Conservation (phyloP, 2,797 vertebrate species). For the Cyprinella venusta region DNA sequence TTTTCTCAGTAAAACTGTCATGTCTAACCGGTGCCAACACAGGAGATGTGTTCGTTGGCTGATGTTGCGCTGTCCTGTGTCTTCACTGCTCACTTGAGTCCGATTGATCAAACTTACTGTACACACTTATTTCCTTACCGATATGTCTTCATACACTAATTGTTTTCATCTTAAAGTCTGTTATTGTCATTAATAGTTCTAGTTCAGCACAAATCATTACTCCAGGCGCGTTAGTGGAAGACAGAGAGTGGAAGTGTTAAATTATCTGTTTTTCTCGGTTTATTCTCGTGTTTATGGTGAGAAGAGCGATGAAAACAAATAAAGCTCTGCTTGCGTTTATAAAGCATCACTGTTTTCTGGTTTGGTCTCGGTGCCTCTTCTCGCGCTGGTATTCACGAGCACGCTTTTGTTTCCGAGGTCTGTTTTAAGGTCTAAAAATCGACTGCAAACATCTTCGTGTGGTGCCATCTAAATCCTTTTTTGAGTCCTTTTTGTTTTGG, state of each 20-base stretch:
- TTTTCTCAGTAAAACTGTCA: slow-evolving; percentile 34
- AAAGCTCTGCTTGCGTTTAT: not conserved
- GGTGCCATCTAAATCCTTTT: not conserved
- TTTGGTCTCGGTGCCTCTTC: slow-evolving; percentile 11
- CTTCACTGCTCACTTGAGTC: slow-evolving; percentile 20
- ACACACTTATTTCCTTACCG: not conserved
- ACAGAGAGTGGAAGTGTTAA: not conserved
- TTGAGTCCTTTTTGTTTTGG: not conserved
- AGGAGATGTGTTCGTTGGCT: not conserved
- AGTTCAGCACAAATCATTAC: slow-evolving; percentile 7
- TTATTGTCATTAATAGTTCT: not conserved
- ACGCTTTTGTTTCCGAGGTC: slow-evolving; percentile 28
- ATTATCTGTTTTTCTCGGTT: not conserved
- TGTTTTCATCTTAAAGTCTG: slow-evolving; percentile 3
- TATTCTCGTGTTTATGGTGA: not conserved
- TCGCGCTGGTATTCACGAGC: slow-evolving; percentile 16
- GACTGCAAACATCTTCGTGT: slow-evolving; percentile 9
- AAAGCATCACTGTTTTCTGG: slow-evolving; percentile 12
- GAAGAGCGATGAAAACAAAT: not conserved
- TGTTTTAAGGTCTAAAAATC: not conserved
- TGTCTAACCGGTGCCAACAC: slow-evolving; percentile 28
- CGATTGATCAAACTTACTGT: slow-evolving; percentile 13
- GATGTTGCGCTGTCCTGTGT: not conserved
- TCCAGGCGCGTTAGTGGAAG: not conserved
- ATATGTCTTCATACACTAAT: not conserved